Evolutionary conservation across 1,140 invertebrate genomes (phyloP).

Genomic region (Lepidostoma basale): DNA sequence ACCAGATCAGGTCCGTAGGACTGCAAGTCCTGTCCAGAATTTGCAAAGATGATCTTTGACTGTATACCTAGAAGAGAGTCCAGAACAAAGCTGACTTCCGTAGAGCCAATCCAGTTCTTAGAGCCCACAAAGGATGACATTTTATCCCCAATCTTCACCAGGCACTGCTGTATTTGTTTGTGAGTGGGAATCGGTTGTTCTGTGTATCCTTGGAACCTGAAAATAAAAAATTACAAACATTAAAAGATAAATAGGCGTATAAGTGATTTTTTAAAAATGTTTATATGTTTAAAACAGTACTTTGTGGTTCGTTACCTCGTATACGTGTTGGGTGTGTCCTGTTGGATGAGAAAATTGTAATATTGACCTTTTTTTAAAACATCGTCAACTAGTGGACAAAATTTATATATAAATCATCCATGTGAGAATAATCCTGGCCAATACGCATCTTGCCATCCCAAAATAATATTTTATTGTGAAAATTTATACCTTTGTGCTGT

Average conservation of each 20-base stretch:
- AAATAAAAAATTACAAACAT: slow-evolving; percentile 38
- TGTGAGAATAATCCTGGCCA: no score
- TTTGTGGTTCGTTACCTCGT: no score
- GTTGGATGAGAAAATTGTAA: no score
- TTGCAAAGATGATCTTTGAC: slow-evolving; percentile 84
- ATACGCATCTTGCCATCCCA: no score
- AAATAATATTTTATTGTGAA: no score
- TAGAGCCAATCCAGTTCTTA: slow-evolving; percentile 97
- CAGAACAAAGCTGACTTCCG: slow-evolving; percentile 93
- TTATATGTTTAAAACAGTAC: no score
- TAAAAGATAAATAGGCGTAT: slow-evolving; percentile 29
- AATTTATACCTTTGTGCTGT: no score
- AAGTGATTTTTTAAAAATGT: no score
- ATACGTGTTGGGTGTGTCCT: no score
- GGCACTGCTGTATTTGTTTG: slow-evolving; percentile 87
- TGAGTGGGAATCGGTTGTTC: slow-evolving; percentile 82
- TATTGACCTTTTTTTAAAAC: no score
- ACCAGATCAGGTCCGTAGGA: slow-evolving; percentile 80
- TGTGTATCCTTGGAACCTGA: slow-evolving; percentile 89
- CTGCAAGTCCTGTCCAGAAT: slow-evolving; percentile 83
- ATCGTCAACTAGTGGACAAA: no score
- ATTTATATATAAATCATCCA: no score
- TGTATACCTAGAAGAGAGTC: slow-evolving; percentile 80
- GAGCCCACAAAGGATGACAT: slow-evolving; percentile 85
- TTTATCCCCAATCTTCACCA: slow-evolving; percentile 96